phyloP scores from a whole-genome alignment of 1,140 invertebrate genomes.

The Zeugodacus cucurbitae region DNA sequence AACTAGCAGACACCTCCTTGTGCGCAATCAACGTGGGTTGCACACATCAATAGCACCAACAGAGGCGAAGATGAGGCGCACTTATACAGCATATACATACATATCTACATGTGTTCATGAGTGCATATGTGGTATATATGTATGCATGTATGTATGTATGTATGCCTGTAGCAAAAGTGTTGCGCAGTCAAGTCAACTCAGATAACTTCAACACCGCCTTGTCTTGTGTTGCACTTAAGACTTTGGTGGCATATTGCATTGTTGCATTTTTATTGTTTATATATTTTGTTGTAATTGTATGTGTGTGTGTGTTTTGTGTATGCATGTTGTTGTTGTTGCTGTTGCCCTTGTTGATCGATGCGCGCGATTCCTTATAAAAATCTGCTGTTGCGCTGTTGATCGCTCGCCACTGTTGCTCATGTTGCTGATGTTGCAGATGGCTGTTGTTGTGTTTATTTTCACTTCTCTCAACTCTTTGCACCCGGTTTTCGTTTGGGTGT shows the following conservation, averaged over 20 bases:
- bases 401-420: slow-evolving; percentile 24
- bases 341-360: slow-evolving; percentile 20
- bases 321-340: neutral
- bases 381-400: neutral
- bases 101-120: neutral
- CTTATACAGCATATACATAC: neutral
- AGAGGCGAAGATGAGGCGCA: neutral
- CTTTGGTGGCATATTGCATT: slow-evolving; percentile 17
- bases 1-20: slow-evolving; percentile 17
- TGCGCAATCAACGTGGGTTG: slow-evolving; percentile 13
- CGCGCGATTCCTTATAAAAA: slow-evolving; percentile 27
- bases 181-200: neutral
- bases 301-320: neutral
- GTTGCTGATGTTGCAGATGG: slow-evolving; percentile 21
- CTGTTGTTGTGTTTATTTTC: slow-evolving; percentile 26
- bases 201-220: neutral
- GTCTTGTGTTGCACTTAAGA: neutral
- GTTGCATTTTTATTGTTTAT: neutral
- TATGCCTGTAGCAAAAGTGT: neutral
- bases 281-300: neutral
- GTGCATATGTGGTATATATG: neutral
- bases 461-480: neutral
- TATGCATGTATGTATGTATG: neutral
- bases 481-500: neutral
- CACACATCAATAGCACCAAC: neutral